Evolutionary conservation across 2,797 vertebrate species (phyloP), one percentile per base, ranked within the genome.

Genomic region (Micromesistius poutassou): DNA sequence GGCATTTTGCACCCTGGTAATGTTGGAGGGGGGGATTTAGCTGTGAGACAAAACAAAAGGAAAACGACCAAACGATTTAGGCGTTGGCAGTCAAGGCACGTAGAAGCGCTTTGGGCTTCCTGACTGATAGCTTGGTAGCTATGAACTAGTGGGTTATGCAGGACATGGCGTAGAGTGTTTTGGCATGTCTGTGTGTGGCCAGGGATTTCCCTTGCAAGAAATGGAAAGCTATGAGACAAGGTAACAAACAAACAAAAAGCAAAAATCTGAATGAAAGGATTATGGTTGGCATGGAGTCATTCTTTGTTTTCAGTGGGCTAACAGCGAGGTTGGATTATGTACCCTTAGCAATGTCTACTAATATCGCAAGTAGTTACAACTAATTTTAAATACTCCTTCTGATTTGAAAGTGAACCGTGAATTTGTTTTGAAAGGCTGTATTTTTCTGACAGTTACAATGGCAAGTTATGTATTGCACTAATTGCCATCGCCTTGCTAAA

Each of bases 51-150:
- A 62, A 62, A 25, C 55, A 62, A 62, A 62, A 25, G 22, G 3
- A 16, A 55, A 55, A 55, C 4, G n/a, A 55, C 22, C 19, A n/a
- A n/a, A 62, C 70, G 28, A 31, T 78, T 74, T 77, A 80, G 86
- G 70, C 68, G 72, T 82, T 79, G 77, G 79, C 78, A 76, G 71
- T 46, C 28, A 1, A 8, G 55, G 30, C 46, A 25, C 75, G 74
- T 25, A 36, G 46, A 79, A 50, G 36, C 35, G 75, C 79, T 79
- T 78, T 82, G 78, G 76, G 81, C 74, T 77, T 71, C 74, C 79
- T 78, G 46, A 66, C 76, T 74, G 50, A 31, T 78, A 78, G 35
- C 73, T 70, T 70, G 30, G 76, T 78, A 78, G 82, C 87, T 83
- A 73, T 71, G 78, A 86, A 77, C 78, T 62, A 87, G 76, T 74